Evolutionary conservation across 2,113 vertebrate species (phyloP).

Genomic region (Sinosuthora webbiana): DNA sequence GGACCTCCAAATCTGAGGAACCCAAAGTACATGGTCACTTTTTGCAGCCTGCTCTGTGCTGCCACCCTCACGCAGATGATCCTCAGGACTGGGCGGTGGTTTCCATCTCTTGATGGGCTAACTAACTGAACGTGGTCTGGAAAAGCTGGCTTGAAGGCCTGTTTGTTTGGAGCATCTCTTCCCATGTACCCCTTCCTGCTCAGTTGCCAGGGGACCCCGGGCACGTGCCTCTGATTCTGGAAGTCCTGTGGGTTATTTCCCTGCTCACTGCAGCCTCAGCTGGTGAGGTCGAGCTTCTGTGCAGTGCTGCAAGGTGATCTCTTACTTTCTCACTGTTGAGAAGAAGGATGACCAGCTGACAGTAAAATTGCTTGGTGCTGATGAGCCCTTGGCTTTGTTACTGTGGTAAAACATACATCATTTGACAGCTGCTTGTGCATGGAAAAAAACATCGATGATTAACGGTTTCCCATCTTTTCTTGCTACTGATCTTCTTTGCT

Average conservation of each 20-base stretch:
- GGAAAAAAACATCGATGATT: conserved; percentile 36
- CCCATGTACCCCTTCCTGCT: neutral
- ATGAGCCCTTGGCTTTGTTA: conserved; percentile 54
- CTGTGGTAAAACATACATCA: conserved; percentile 42
- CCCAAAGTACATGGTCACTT: neutral
- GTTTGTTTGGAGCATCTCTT: neutral
- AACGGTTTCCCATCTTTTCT: conserved; percentile 37
- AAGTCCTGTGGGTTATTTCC: neutral
- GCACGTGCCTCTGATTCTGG: neutral
- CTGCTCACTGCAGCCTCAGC: neutral
- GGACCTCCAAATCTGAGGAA: neutral
- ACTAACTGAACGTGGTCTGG: neutral
- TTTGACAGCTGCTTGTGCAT: conserved; percentile 51
- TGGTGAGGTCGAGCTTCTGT: neutral
- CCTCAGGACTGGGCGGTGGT: neutral
- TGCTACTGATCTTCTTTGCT: conserved; percentile 62
- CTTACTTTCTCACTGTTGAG: conserved; percentile 18
- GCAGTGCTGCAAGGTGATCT: conserved; percentile 20
- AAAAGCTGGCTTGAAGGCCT: neutral
- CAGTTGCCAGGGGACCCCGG: neutral
- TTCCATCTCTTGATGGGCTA: neutral
- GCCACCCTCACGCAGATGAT: neutral
- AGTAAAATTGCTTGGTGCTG: conserved; percentile 35
- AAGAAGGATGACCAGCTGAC: conserved; percentile 56
- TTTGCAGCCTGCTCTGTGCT: neutral